A percentile compares a stretch with the other conserved stretches of the same genome.
phyloP scores from a whole-genome alignment of 2,888 invertebrate species.

The Colostygia pectinataria region DNA sequence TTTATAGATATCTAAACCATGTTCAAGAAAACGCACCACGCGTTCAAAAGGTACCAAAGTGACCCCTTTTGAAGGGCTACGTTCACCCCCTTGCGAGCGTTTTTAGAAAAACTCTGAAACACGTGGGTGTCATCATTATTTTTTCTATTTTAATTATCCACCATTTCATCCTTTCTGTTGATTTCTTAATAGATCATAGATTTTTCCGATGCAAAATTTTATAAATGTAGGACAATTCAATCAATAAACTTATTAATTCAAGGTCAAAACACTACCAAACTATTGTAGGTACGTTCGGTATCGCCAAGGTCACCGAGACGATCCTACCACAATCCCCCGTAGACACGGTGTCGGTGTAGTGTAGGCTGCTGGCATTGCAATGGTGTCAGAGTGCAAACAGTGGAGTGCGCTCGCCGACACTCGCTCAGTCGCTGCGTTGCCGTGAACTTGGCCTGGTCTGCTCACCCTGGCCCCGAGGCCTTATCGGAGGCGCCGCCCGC shows the following conservation, averaged over 20 bases:
- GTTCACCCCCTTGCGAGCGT: too few species aligned
- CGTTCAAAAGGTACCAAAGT: too few species aligned
- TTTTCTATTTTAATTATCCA: too few species aligned
- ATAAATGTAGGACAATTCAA: constrained; percentile 18
- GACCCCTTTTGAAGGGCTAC: too few species aligned
- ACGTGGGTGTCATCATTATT: too few species aligned
- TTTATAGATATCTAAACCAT: too few species aligned
- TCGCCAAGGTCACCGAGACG: constrained; percentile 63
- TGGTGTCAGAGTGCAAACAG: constrained; percentile 33
- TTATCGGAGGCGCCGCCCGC: constrained; percentile 78
- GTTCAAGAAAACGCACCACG: too few species aligned
- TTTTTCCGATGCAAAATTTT: constrained; percentile 6
- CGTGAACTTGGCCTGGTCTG: constrained; percentile 79
- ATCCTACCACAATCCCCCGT: constrained; percentile 47
- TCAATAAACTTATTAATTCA: constrained; percentile 14
- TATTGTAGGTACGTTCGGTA: constrained; percentile 36
- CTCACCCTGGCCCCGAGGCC: constrained; percentile 75
- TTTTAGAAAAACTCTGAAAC: too few species aligned
- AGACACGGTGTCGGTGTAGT: constrained; percentile 8
- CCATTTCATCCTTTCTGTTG: too few species aligned
- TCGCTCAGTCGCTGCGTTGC: constrained; percentile 71
- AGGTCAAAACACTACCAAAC: constrained; percentile 24
- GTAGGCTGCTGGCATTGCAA: constrained; percentile 13
- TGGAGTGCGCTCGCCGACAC: constrained; percentile 47
- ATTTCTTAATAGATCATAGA: too few species aligned